Evolutionary conservation across 2,888 invertebrate genomes (phyloP).

Genomic region (Conchocele bisecta): DNA sequence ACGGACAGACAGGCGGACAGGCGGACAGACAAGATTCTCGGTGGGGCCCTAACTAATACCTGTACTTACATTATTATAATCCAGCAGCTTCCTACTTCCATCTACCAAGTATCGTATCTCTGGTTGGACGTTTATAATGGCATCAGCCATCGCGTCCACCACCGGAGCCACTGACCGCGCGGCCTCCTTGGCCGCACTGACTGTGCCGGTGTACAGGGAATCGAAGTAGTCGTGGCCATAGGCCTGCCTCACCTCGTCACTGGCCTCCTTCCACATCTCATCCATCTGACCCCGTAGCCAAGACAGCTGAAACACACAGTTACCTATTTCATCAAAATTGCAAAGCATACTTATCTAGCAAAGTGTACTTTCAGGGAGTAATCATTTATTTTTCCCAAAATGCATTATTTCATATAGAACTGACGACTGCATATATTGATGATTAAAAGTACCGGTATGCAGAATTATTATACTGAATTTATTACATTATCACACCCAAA

Average conservation of each 20-base stretch:
- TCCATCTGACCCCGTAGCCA: slow-evolving; percentile 61
- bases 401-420: too few relatives aligned
- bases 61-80: slow-evolving; percentile 70
- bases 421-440: too few relatives aligned
- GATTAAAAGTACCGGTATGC: too few relatives aligned
- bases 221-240: slow-evolving; percentile 66
- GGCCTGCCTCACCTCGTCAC: slow-evolving; percentile 59
- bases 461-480: too few relatives aligned
- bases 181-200: slow-evolving; percentile 41
- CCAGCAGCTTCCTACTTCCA: slow-evolving; percentile 65
- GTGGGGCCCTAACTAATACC: too few relatives aligned
- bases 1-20: too few relatives aligned
- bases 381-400: too few relatives aligned
- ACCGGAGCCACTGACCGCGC: slow-evolving; percentile 60
- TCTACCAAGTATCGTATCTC: slow-evolving; percentile 66
- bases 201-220: slow-evolving; percentile 42
- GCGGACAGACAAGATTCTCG: too few relatives aligned
- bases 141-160: slow-evolving; percentile 71
- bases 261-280: slow-evolving; percentile 58
- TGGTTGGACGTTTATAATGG: slow-evolving; percentile 57
- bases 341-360: too few relatives aligned
- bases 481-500: too few relatives aligned
- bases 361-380: too few relatives aligned
- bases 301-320: slow-evolving; percentile 59
- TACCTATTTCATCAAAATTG: too few relatives aligned